phyloP scores from a whole-genome alignment of 2,888 invertebrate species.

The Emmelina monodactyla region DNA sequence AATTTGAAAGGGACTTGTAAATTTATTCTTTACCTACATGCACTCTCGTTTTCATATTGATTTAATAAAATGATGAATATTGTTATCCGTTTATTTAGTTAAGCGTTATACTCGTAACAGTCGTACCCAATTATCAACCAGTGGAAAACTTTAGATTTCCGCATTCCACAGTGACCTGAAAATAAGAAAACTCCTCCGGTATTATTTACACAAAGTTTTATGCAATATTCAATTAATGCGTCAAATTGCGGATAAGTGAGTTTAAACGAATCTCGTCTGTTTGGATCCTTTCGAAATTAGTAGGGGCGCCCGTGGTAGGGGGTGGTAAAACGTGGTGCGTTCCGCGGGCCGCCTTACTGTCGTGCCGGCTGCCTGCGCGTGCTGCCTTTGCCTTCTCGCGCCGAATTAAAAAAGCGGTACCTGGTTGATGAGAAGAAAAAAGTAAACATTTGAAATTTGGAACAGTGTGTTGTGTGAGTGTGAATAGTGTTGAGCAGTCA shows the following conservation, averaged over 20 bases:
- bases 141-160: slow-evolving; percentile 12
- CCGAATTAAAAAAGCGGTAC: too few relatives aligned
- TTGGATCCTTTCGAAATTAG: slow-evolving; percentile 56
- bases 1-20: too few relatives aligned
- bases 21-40: too few relatives aligned
- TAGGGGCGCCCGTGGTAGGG: slow-evolving; percentile 53
- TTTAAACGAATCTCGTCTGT: slow-evolving; percentile 33
- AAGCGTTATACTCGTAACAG: too few relatives aligned
- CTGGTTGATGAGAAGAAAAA: slow-evolving; percentile 21
- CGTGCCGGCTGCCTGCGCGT: slow-evolving; percentile 37
- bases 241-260: slow-evolving; percentile 25
- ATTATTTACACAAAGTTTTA: slow-evolving; percentile 21
- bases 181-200: slow-evolving; percentile 19
- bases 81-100: too few relatives aligned
- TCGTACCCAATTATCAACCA: too few relatives aligned
- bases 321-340: slow-evolving; percentile 53
- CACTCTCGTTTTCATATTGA: too few relatives aligned
- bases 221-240: slow-evolving; percentile 42
- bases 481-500: slow-evolving; percentile 23
- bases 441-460: slow-evolving; percentile 15
- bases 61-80: too few relatives aligned
- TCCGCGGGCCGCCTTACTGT: slow-evolving; percentile 42
- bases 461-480: slow-evolving; percentile 28
- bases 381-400: slow-evolving; percentile 30
- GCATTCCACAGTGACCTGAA: slow-evolving; percentile 20